These are phyloP conservation scores for Syrrhaptes paradoxus DNA, from an alignment of 2,113 vertebrate species.

Conservation along the genomic window DNA sequence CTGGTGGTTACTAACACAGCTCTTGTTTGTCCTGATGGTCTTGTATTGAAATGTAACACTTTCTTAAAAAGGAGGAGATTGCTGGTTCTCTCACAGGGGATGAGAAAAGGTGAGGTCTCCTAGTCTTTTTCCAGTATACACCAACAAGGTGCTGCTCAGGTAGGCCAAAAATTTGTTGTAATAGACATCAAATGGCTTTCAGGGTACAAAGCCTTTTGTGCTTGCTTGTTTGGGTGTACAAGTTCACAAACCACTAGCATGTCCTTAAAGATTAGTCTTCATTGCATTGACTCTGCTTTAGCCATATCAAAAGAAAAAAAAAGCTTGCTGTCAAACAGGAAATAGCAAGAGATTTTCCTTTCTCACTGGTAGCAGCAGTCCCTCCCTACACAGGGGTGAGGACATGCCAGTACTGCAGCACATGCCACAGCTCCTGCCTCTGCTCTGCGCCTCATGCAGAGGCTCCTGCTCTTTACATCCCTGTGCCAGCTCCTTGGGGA, in stretches of 20 bases:
- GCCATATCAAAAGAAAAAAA: background rate
- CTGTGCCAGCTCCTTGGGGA: background rate
- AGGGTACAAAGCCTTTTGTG: background rate
- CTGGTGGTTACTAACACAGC: background rate
- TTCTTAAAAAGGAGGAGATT: background rate
- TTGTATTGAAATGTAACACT: background rate
- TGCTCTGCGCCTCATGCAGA: rapidly evolving
- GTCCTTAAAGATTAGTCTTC: background rate
- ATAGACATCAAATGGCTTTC: background rate
- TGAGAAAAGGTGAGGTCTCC: background rate
- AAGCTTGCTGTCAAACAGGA: background rate
- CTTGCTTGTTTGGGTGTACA: too few species aligned
- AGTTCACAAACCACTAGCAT: background rate
- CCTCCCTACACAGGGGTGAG: rapidly evolving
- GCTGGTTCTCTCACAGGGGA: background rate
- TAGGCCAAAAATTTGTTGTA: background rate
- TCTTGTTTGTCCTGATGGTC: rapidly evolving
- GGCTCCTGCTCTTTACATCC: background rate
- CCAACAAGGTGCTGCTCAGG: background rate
- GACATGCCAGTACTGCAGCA: background rate
- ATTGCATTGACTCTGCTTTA: background rate
- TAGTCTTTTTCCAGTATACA: background rate
- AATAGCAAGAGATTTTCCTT: background rate
- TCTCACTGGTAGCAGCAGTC: background rate
- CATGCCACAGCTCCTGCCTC: background rate